Conservation (phyloP, 1,140 invertebrate genomes). For the Hesperophylax magnus region DNA sequence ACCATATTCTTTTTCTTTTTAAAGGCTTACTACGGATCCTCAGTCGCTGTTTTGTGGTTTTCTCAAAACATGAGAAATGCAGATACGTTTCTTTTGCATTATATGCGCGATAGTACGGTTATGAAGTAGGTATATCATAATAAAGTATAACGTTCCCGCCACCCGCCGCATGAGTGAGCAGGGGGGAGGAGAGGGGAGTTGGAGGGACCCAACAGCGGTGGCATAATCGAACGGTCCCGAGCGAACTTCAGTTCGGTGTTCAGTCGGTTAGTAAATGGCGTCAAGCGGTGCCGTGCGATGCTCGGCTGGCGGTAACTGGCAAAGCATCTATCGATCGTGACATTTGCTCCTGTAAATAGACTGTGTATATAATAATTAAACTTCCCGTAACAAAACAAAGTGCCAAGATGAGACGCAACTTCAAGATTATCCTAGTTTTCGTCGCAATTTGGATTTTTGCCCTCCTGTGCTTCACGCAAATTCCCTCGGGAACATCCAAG, state of each 20-base stretch:
- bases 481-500: slow-evolving; percentile 49
- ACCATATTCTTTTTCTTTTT: no score
- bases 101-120: no score
- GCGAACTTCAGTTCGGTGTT: not conserved
- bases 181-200: not conserved
- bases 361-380: slow-evolving; percentile 2
- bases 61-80: no score
- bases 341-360: slow-evolving; percentile 42
- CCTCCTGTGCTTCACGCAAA: slow-evolving; percentile 52
- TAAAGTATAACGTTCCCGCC: no score
- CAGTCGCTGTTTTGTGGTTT: no score
- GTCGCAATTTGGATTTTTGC: slow-evolving; percentile 54
- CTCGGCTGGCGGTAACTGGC: slow-evolving; percentile 29
- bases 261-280: slow-evolving; percentile 40
- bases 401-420: slow-evolving; percentile 50
- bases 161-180: not conserved
- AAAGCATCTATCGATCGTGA: slow-evolving; percentile 51
- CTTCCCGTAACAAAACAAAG: not conserved
- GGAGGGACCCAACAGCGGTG: not conserved
- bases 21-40: no score
- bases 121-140: no score
- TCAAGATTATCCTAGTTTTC: slow-evolving; percentile 50
- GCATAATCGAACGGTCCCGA: slow-evolving; percentile 34
- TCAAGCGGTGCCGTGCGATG: slow-evolving; percentile 47
- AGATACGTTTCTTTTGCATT: no score